phyloP scores from a whole-genome alignment of 2,888 invertebrate species.

The Eupithecia subfuscata region DNA sequence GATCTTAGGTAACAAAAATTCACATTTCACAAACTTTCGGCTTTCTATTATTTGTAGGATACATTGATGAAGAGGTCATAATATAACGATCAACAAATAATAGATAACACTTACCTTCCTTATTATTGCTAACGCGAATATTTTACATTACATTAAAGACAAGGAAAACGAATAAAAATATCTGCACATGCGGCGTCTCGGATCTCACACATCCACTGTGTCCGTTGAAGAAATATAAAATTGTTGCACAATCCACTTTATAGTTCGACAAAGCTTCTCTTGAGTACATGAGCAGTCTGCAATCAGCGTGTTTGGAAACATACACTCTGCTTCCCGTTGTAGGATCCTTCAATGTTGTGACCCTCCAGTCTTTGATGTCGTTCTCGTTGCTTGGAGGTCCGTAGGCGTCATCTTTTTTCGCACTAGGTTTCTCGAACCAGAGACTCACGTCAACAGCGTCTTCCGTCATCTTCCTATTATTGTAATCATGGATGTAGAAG shows the following conservation, averaged over 20 bases:
- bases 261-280: slow-evolving; percentile 73
- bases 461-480: slow-evolving; percentile 69
- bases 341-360: slow-evolving; percentile 69
- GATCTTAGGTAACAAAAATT: too few species aligned
- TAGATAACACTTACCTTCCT: slow-evolving; percentile 3
- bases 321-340: slow-evolving; percentile 68
- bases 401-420: slow-evolving; percentile 51
- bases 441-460: slow-evolving; percentile 72
- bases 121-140: slow-evolving; percentile 4
- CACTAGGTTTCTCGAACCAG: slow-evolving; percentile 68
- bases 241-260: slow-evolving; percentile 67
- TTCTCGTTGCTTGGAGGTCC: slow-evolving; percentile 50
- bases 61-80: background rate
- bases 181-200: slow-evolving; percentile 17
- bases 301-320: slow-evolving; percentile 67
- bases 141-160: slow-evolving; percentile 24
- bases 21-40: too few species aligned
- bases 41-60: too few species aligned
- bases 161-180: slow-evolving; percentile 35
- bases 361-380: slow-evolving; percentile 66
- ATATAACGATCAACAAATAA: background rate
- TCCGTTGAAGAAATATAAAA: slow-evolving; percentile 71
- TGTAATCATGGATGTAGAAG: slow-evolving; percentile 71
- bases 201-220: slow-evolving; percentile 53
- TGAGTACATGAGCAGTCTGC: slow-evolving; percentile 72